Evolutionary conservation across 2,888 invertebrate genomes (phyloP), one percentile per base, ranked within the genome.

Genomic region (Erebia epiphron): DNA sequence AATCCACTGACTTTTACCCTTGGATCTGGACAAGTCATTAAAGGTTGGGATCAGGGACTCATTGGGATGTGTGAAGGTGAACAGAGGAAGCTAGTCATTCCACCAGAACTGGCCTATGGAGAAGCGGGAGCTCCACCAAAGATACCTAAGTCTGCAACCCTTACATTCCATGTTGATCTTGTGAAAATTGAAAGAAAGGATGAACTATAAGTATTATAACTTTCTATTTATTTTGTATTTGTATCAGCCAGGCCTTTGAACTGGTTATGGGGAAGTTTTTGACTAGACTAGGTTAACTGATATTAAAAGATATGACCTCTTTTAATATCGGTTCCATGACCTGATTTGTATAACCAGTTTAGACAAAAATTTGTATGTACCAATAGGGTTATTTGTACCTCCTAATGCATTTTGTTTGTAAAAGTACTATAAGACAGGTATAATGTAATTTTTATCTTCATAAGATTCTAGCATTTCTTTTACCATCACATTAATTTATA

Each of bases 11-110:
- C 96, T 13, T 97, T 98, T 82, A 97, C 96, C 1, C 90, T 98
- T 69, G 98, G 98, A 57, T 94, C 95, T 3, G 97, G 97, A 0
- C 97, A 98, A 89, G 98, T 98, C 3, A 98, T 98, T 77, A 97
- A 97, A 86, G 98, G 98, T 56, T 98, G 98, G 98, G 98, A 98
- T 79, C 97, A 97, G 90, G 98, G 98, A 0, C 92, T 98, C 1
- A 91, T 98, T 73, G 97, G 96, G 65, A 98, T 98, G 97, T 98
- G 98, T 89, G 96, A 96, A 83, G 97, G 97, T 57, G 98, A 98
- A 86, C 96, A 97, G 83, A 94, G 98, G 67, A 97, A 97, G 82
- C 90, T 98, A 56, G 96, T 97, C 4, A 97, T 98, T 79, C 98
- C 98, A 14, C 95, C 98, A 11, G 97, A 98, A 79, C 88, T 98